Conservation (phyloP, 1,140 invertebrate species). For the Saccostrea glomerata region DNA sequence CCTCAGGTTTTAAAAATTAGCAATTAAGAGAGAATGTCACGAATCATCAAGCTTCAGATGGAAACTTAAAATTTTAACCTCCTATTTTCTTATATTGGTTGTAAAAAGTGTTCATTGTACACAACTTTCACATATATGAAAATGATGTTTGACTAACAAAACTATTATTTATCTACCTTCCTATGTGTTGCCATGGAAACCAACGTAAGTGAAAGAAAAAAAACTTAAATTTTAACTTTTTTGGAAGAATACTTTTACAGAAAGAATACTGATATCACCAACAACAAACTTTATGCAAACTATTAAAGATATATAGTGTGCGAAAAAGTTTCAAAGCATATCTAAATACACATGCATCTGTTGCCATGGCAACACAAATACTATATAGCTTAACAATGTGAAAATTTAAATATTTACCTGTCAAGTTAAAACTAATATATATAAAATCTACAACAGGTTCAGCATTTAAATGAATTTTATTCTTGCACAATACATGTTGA, state of each 20-base stretch:
- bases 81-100: background rate
- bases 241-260: background rate
- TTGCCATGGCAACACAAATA: background rate
- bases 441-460: background rate
- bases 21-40: background rate
- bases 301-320: background rate
- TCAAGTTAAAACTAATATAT: background rate
- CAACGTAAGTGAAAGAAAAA: background rate
- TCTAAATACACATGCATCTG: background rate
- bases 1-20: too few species aligned
- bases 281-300: background rate
- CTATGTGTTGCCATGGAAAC: background rate
- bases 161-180: background rate
- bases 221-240: background rate
- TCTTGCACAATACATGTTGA: too few species aligned
- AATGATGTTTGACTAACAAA: background rate
- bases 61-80: background rate
- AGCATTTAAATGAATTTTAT: background rate
- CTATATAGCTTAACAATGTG: background rate
- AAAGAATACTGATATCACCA: background rate
- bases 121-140: background rate
- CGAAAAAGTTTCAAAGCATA: background rate
- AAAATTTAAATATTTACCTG: background rate
- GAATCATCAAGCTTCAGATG: background rate
- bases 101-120: slow-evolving; percentile 3